Evolutionary conservation across 2,113 vertebrate species (phyloP), one percentile per base, ranked within the genome.

Genomic region (Percopsis transmontana): DNA sequence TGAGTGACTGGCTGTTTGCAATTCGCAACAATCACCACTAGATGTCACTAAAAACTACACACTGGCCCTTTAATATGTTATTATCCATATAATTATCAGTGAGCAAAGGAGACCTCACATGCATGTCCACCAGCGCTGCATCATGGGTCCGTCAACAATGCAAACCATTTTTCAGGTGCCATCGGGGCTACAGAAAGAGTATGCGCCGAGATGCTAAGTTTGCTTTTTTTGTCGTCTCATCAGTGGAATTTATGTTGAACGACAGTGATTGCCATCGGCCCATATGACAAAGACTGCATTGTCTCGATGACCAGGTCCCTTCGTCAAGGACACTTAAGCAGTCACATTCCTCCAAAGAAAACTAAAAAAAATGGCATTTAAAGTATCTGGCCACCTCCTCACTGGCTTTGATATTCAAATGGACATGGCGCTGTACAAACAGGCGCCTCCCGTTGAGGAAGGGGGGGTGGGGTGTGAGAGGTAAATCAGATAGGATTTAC

Each of bases 381-480:
- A 87, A 89, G 69, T 84, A 86, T 87, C 83, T 83, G 85, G 79
- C 77, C 85, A 87, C 75, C 85, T 87, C 88, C 79, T 89, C 73
- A 54, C 58, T 3, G 56, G 62, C 87, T 91, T 91, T 91, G 87
- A 88, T 91, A 91, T 91, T 91, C 72, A 91, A 91, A 91, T 91
- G 78, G 87, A 92, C 85, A 89, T 81, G 84, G 80, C 68, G 62
- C 76, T 73, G 72, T 82, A 77, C 83, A 85, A 88, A 83, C 85
- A 80, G 84, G 74, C 76, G 39, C 81, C 79, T 77, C 55, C n/a
- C 65, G 68, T 62, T 62, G 71, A 84, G 68, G 72, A 76, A 76
- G 68, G 74, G 76, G 24, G 69, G 67, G 57, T 19, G 12, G 13
- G 20, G 33, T 44, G n/a, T n/a, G 40, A 48, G 23, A 41, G 78